phyloP scores from a whole-genome alignment of 1,140 invertebrate genomes.

The Rhopalosiphum maidis region DNA sequence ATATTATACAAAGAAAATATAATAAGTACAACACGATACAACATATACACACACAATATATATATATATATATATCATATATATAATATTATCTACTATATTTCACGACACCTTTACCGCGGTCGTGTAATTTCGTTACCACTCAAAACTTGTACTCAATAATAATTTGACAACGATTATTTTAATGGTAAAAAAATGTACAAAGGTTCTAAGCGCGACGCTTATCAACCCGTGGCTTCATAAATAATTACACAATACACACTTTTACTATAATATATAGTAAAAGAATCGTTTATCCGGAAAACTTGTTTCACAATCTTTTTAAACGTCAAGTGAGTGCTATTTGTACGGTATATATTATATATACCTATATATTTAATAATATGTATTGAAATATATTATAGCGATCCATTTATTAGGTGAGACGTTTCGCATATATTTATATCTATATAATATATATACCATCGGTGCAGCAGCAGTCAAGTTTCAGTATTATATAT shows the following conservation, averaged over 20 bases:
- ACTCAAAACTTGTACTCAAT: background rate
- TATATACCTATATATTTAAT: no score
- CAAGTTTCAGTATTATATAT: background rate
- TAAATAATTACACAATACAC: background rate
- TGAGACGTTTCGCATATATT: background rate
- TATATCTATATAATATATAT: background rate
- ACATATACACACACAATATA: background rate
- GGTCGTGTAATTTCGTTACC: background rate
- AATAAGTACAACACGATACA: background rate
- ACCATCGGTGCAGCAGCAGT: background rate
- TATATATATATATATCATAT: no score
- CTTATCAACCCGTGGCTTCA: background rate
- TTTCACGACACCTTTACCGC: background rate
- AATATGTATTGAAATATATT: background rate
- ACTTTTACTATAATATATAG: background rate
- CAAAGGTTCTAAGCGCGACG: no score
- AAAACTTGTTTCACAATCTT: background rate
- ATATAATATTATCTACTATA: background rate
- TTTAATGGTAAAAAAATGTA: background rate
- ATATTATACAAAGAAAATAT: background rate
- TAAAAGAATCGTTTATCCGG: background rate
- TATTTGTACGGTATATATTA: background rate
- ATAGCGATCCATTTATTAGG: background rate
- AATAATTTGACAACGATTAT: background rate
- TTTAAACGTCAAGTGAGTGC: background rate